Evolutionary conservation across 2,113 vertebrate genomes (phyloP), one percentile per base, ranked within the genome.

Genomic region (Pandion haliaetus): DNA sequence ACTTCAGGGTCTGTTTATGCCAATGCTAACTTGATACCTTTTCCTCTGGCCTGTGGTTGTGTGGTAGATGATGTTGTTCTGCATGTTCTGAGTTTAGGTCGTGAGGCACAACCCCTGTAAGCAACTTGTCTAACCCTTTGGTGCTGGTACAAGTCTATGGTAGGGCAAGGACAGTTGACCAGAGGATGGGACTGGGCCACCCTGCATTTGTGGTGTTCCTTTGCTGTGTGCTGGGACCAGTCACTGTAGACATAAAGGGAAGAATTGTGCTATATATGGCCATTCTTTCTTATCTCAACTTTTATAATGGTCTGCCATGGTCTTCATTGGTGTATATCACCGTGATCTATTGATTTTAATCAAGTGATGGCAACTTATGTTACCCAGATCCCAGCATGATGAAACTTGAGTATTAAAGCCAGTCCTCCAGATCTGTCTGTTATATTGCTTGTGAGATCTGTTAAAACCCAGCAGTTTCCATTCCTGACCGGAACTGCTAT

Each of bases 391-490:
- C 15, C 44, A 84, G 12, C 10, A 36, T 0, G 1, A 34, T 61
- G 21, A 63, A 84, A 47, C 36, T 63, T 67, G 32, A 34, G 8
- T 84, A 38, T 71, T 67, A 52, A 82, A 72, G 13, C 24, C 17
- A 25, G 19, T 58, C 21, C 14, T 70, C 42, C 34, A 23, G 23
- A 5, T n/a, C 11, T 34, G 32, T 62, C n/a, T 82, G 18, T 72
- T 47, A 14, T 8, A 34, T 0, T 0, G 28, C 13, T 57, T 26
- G 3, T 52, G 57, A 80, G 21, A 36, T 45, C 38, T 78, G 26
- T 38, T 79, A 57, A 87, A 93, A 26, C 8, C 5, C 28, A 52
- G 15, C 28, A 76, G 31, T 36, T 80, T 63, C 24, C 17, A 40
- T 69, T 62, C 78, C 29, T 28, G 12, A 29, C 14, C 42, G 52